Percentiles rank a stretch among this genome's conserved stretches.
These are phyloP conservation scores for Octomys mimax DNA, from an alignment of 2,797 vertebrate species.

Conservation along the genomic window DNA sequence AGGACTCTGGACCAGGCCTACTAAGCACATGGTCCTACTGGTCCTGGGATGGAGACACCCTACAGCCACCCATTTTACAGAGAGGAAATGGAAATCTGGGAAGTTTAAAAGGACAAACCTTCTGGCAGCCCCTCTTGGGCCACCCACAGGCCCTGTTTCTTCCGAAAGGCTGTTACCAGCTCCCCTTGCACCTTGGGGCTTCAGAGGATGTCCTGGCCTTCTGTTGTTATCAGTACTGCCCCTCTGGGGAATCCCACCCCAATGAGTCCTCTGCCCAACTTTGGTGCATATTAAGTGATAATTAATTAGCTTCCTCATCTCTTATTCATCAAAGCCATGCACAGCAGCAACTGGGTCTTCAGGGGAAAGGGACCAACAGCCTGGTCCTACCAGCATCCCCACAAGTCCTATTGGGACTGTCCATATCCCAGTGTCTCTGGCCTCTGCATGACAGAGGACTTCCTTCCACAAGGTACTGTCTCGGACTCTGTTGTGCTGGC, in stretches of 20 bases:
- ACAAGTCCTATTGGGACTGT: not conserved
- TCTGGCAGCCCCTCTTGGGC: not conserved
- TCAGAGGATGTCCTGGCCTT: not conserved
- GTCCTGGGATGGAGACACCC: not conserved
- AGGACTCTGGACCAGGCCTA: constrained; percentile 36
- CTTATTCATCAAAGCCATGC: constrained; percentile 71
- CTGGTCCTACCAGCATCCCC: not conserved
- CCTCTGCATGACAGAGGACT: not conserved
- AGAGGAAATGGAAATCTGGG: not conserved
- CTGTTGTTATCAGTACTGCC: not conserved
- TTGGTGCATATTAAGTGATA: constrained; percentile 40
- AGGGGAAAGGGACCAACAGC: not conserved
- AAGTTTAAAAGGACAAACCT: not conserved
- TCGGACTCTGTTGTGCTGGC: not conserved
- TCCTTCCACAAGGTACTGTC: not conserved
- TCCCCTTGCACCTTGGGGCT: not conserved
- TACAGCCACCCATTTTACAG: constrained; percentile 16
- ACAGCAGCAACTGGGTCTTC: not conserved
- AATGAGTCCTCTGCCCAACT: constrained; percentile 12
- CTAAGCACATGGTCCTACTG: not conserved
- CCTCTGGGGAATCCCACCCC: not conserved
- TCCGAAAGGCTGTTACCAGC: not conserved
- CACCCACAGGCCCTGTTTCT: not conserved
- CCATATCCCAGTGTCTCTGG: not conserved
- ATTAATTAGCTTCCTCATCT: constrained; percentile 61